Evolutionary conservation across 1,140 invertebrate species (phyloP).

Genomic region (Holcopasites calliopsidis): DNA sequence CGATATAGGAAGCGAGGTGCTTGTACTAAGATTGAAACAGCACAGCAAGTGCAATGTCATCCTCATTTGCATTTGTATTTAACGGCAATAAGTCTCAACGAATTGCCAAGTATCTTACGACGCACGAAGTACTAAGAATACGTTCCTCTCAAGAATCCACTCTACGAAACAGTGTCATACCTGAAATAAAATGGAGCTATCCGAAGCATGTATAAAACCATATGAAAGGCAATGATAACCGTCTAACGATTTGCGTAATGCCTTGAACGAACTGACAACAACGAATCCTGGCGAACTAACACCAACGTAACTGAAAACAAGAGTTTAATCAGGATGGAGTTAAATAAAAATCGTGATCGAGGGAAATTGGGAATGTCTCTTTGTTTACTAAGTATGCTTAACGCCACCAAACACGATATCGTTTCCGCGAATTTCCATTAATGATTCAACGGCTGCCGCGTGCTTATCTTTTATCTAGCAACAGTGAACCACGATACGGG

Average conservation of each 20-base stretch:
- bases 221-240: too few species aligned
- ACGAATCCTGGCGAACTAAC: not conserved
- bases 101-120: too few species aligned
- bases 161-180: too few species aligned
- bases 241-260: too few species aligned
- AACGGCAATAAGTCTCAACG: not conserved
- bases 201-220: too few species aligned
- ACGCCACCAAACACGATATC: not conserved
- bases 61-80: not conserved
- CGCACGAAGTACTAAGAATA: too few species aligned
- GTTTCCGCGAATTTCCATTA: not conserved
- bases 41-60: not conserved
- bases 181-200: too few species aligned
- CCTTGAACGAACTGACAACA: too few species aligned
- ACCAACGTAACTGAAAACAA: too few species aligned
- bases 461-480: slow-evolving; percentile 6
- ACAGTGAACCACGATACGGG: not conserved
- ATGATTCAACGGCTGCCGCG: not conserved
- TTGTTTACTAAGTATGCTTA: not conserved
- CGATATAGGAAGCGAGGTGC: not conserved
- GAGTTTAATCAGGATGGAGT: too few species aligned
- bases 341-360: too few species aligned
- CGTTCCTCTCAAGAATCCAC: too few species aligned
- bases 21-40: slow-evolving; percentile 11
- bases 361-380: not conserved